Conservation (phyloP, 1,140 invertebrate species). For the Gryon sp. region DNA sequence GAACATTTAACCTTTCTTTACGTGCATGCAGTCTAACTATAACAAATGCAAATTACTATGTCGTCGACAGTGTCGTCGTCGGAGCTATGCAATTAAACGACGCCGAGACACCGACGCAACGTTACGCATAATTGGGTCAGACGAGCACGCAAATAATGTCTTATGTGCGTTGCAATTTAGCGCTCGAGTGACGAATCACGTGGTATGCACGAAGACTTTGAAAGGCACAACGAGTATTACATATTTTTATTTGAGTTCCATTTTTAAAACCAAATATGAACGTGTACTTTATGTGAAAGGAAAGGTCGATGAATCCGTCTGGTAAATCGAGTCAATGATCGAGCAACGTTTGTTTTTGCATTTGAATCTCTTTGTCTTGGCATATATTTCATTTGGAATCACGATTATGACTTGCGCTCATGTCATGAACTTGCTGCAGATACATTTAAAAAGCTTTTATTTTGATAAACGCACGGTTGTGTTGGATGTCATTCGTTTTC, state of each 20-base stretch:
- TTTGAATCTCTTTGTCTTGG: slow-evolving; percentile 1
- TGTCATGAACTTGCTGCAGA: neutral
- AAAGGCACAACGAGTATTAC: too few relatives aligned
- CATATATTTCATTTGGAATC: neutral
- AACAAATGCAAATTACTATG: slow-evolving; percentile 44
- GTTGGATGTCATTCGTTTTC: neutral
- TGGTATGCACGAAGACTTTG: too few relatives aligned
- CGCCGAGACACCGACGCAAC: neutral
- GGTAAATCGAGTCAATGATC: too few relatives aligned
- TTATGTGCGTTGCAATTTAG: slow-evolving; percentile 26
- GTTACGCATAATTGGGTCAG: slow-evolving; percentile 28
- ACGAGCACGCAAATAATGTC: slow-evolving; percentile 21
- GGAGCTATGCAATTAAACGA: slow-evolving; percentile 29
- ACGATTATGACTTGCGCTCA: slow-evolving; percentile 2
- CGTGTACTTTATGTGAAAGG: too few relatives aligned
- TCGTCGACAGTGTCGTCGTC: slow-evolving; percentile 22
- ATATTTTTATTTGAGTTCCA: too few relatives aligned
- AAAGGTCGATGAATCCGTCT: too few relatives aligned
- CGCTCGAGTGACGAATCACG: slow-evolving; percentile 3
- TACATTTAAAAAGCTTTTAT: slow-evolving; percentile 10
- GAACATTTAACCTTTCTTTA: slow-evolving; percentile 41
- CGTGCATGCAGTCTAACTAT: slow-evolving; percentile 28
- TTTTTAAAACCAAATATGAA: too few relatives aligned
- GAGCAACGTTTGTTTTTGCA: neutral
- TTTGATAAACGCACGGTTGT: neutral